These are phyloP conservation scores for Reticulitermes speratus DNA, from an alignment of 1,140 invertebrate species.

Conservation along the genomic window DNA sequence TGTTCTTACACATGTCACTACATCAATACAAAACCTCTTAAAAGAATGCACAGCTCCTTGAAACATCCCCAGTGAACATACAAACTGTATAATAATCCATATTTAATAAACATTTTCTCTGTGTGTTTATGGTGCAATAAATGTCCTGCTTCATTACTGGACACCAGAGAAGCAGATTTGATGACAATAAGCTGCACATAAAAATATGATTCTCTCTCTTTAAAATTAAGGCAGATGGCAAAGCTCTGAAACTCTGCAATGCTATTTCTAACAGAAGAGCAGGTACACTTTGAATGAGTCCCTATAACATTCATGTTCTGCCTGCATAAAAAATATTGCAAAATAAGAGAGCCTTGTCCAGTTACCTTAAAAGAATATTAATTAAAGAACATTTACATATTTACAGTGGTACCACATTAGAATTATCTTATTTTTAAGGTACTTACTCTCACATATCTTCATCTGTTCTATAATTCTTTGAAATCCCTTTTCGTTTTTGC, in stretches of 20 bases:
- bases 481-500: not conserved
- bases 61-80: too few relatives aligned
- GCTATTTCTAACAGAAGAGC: not conserved
- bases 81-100: too few relatives aligned
- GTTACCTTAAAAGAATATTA: not conserved
- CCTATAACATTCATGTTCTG: not conserved
- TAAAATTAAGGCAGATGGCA: constrained; percentile 7
- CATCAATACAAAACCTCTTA: too few relatives aligned
- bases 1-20: too few relatives aligned
- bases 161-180: constrained; percentile 5
- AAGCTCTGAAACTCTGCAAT: not conserved
- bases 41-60: too few relatives aligned
- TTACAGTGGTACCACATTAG: not conserved
- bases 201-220: not conserved
- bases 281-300: not conserved
- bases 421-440: constrained; percentile 3
- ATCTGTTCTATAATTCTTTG: not conserved
- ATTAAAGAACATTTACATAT: constrained; percentile 15
- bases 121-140: not conserved
- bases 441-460: not conserved
- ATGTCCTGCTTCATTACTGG: not conserved
- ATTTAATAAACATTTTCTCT: too few relatives aligned
- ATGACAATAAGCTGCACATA: not conserved
- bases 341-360: not conserved
- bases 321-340: not conserved